Percentiles rank a stretch among this genome's conserved stretches.
Conservation (phyloP, 2,797 vertebrate genomes). For the Melanotaenia boesemani region DNA sequence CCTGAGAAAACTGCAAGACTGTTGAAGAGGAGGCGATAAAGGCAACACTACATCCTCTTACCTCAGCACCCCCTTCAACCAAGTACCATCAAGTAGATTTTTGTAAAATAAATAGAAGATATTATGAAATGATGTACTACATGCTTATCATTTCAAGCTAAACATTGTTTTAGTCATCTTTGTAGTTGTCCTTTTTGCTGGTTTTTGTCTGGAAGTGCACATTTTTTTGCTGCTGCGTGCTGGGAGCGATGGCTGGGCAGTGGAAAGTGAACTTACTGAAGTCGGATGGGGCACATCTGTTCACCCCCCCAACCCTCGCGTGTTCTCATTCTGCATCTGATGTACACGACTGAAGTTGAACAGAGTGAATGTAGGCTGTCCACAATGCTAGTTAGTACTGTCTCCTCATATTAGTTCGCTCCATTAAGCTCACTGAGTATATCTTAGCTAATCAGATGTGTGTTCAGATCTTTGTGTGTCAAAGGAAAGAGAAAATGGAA, state of each 20-base stretch:
- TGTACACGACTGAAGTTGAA: constrained; percentile 60
- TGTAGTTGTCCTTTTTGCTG: constrained; percentile 57
- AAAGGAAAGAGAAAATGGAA: constrained; percentile 28
- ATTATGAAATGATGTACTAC: constrained; percentile 73
- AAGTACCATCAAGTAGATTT: constrained; percentile 72
- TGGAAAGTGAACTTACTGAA: constrained; percentile 36
- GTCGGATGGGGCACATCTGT: constrained; percentile 10
- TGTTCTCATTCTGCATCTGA: constrained; percentile 37
- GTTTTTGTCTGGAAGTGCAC: constrained; percentile 36
- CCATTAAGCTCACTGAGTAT: constrained; percentile 42
- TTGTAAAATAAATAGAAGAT: constrained; percentile 64
- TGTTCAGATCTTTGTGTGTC: constrained; percentile 44
- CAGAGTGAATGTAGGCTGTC: constrained; percentile 63
- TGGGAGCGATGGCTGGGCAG: constrained; percentile 8
- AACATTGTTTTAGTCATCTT: constrained; percentile 56
- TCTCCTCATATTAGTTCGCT: constrained; percentile 47
- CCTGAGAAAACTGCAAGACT: too few relatives aligned
- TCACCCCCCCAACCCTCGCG: constrained; percentile 6
- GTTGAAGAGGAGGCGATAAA: too few relatives aligned
- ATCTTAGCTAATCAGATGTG: constrained; percentile 32
- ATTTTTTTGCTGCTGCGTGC: constrained; percentile 53
- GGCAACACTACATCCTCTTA: constrained; percentile 56
- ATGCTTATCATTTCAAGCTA: constrained; percentile 80
- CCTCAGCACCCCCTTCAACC: constrained; percentile 27
- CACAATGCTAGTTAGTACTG: constrained; percentile 41